Percentiles rank a stretch among this genome's conserved stretches.
These are phyloP conservation scores for Macrophya alboannulata DNA, from an alignment of 2,888 invertebrate genomes.

Conservation along the genomic window DNA sequence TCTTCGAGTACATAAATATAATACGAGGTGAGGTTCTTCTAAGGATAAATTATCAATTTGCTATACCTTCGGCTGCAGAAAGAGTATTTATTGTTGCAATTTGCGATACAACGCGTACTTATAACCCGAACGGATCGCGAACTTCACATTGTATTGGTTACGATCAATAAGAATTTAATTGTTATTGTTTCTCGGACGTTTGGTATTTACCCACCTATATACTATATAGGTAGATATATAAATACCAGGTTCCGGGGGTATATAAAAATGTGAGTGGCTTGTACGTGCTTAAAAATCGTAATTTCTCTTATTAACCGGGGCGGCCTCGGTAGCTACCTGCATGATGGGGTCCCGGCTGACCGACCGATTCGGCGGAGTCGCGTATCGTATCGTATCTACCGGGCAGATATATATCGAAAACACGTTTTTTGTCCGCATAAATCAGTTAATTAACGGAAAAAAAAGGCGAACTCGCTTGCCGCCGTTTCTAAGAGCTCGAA, in stretches of 20 bases:
- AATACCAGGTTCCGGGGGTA: neutral
- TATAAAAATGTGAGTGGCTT: conserved; percentile 50
- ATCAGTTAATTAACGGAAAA: conserved; percentile 55
- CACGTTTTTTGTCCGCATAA: conserved; percentile 56
- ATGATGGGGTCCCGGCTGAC: neutral
- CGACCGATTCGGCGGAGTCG: conserved; percentile 15
- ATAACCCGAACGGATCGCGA: neutral
- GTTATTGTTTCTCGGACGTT: conserved; percentile 47
- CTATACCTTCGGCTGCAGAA: neutral
- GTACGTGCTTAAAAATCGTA: conserved; percentile 55
- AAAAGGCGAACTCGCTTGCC: conserved; percentile 43
- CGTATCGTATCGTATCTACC: neutral
- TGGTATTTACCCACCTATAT: neutral
- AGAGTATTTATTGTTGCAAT: neutral
- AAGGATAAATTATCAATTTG: neutral
- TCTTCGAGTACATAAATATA: conserved; percentile 11
- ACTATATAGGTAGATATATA: neutral
- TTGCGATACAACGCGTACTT: conserved; percentile 12
- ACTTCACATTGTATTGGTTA: neutral
- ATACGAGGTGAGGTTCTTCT: neutral
- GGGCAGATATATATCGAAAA: conserved; percentile 49
- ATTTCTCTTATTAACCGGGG: conserved; percentile 55
- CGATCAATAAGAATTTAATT: conserved; percentile 55
- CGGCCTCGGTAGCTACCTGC: neutral
- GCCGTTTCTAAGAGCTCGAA: conserved; percentile 45